Percentiles rank a stretch among this genome's conserved stretches.
phyloP scores from a whole-genome alignment of 2,113 vertebrate species.

The Cercopithecus mona region DNA sequence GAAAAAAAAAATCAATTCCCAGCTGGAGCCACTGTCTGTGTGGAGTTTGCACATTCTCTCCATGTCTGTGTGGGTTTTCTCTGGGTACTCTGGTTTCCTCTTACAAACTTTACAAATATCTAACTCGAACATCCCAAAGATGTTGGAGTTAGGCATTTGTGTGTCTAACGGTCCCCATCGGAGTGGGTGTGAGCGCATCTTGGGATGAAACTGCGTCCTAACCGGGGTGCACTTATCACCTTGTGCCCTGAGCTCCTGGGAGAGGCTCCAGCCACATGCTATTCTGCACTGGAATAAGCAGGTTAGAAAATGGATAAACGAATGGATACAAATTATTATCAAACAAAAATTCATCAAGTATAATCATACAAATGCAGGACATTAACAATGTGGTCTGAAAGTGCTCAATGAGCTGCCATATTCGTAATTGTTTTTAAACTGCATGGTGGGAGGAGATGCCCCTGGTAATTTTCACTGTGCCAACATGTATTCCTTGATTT shows the following conservation, averaged over 20 bases:
- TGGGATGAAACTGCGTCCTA: background rate
- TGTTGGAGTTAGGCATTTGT: background rate
- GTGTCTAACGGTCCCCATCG: background rate
- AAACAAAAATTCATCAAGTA: background rate
- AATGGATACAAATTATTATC: background rate
- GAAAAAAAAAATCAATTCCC: background rate
- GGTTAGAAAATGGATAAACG: background rate
- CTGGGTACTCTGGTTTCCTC: background rate
- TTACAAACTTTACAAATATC: too few relatives aligned
- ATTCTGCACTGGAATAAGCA: background rate
- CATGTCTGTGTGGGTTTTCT: background rate
- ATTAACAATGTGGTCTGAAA: background rate
- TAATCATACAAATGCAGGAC: background rate
- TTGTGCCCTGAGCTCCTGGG: background rate
- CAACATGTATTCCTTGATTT: background rate
- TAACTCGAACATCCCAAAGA: background rate
- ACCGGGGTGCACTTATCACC: background rate
- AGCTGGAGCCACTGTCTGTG: background rate
- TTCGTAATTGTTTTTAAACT: background rate
- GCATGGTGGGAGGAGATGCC: background rate
- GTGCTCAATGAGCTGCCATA: background rate
- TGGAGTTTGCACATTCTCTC: background rate
- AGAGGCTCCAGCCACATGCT: background rate
- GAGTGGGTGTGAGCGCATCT: background rate
- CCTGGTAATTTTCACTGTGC: background rate